These are phyloP conservation scores for Glaucopsyche alexis DNA, from an alignment of 2,888 invertebrate species.

Conservation along the genomic window DNA sequence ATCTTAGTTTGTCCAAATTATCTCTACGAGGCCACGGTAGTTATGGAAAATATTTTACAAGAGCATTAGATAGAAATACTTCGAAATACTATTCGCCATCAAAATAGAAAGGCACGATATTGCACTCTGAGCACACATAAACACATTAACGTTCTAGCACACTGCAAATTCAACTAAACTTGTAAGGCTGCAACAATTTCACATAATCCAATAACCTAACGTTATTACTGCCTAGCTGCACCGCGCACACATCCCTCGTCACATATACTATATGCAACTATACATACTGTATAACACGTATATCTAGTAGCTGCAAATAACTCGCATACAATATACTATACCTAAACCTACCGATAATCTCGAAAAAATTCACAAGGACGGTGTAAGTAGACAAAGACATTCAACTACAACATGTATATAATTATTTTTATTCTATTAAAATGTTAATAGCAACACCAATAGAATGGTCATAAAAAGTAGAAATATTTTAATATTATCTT, in stretches of 20 bases:
- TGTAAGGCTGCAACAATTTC: constrained; percentile 35
- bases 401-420: constrained; percentile 60
- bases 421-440: constrained; percentile 62
- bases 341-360: constrained; percentile 73
- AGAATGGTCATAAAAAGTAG: constrained; percentile 63
- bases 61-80: constrained; percentile 21
- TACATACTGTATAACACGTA: constrained; percentile 47
- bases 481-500: constrained; percentile 67
- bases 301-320: constrained; percentile 61
- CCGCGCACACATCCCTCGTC: constrained; percentile 47
- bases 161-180: constrained; percentile 36
- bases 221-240: constrained; percentile 52
- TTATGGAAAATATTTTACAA: constrained; percentile 19
- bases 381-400: constrained; percentile 75
- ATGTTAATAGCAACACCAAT: constrained; percentile 59
- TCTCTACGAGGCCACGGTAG: constrained; percentile 15
- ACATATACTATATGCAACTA: constrained; percentile 51
- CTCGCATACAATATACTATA: constrained; percentile 52
- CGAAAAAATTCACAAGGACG: constrained; percentile 78
- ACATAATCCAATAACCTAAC: constrained; percentile 45
- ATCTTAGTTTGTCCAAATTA: neutral
- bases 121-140: constrained; percentile 40
- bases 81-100: constrained; percentile 24
- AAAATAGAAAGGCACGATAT: constrained; percentile 41
- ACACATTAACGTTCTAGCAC: constrained; percentile 36